Evolutionary conservation across 1,140 invertebrate species (phyloP).

Genomic region (Bombus fervidus): DNA sequence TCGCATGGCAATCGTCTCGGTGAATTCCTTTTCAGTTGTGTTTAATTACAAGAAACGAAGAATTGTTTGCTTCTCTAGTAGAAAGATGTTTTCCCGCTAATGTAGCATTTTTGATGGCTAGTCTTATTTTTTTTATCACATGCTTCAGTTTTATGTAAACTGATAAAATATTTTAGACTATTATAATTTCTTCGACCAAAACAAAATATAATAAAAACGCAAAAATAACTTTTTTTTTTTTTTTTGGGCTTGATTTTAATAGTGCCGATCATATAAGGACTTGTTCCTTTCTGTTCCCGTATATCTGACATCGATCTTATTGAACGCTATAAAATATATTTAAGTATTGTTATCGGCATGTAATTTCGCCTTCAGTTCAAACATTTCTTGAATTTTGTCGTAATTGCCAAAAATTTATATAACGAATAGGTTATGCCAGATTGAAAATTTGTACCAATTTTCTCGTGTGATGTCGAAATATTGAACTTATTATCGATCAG

Average conservation of each 20-base stretch:
- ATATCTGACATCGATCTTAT: background rate
- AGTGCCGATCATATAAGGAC: background rate
- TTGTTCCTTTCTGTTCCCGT: background rate
- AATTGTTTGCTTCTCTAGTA: background rate
- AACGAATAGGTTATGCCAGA: conserved; percentile 44
- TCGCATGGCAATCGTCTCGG: conserved; percentile 24
- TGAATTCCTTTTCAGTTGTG: conserved; percentile 19
- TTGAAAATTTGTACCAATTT: conserved; percentile 15
- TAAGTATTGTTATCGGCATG: conserved; percentile 19
- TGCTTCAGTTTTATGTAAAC: background rate
- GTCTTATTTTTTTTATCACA: background rate
- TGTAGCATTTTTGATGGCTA: background rate
- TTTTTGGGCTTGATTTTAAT: background rate
- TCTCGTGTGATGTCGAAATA: conserved; percentile 20
- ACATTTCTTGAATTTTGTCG: conserved; percentile 35
- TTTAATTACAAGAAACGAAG: conserved; percentile 12
- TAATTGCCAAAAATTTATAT: conserved; percentile 56
- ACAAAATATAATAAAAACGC: background rate
- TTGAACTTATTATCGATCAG: conserved; percentile 40
- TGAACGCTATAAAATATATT: background rate
- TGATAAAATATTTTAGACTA: background rate
- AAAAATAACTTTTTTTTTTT: background rate
- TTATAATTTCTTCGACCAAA: background rate
- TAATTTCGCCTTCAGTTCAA: background rate
- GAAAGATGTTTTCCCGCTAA: background rate